phyloP scores from a whole-genome alignment of 1,140 invertebrate species.

The Drosophila punjabiensis region DNA sequence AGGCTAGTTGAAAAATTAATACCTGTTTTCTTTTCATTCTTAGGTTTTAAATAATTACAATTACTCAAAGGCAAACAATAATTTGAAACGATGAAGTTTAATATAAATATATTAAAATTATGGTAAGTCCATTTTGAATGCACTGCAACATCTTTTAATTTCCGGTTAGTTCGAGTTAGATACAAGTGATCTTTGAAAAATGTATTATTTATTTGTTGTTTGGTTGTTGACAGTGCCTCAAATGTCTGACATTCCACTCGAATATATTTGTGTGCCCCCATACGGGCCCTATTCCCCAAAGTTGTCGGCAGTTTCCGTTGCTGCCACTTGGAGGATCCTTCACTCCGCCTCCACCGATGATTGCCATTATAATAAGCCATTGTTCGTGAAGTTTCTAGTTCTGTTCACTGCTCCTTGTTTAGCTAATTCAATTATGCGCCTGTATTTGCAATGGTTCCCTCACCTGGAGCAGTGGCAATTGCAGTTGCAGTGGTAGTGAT shows the following conservation, averaged over 20 bases:
- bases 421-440: slow-evolving; percentile 76
- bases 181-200: neutral
- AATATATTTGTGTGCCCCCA: neutral
- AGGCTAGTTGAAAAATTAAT: too few species aligned
- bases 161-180: too few species aligned
- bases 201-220: slow-evolving; percentile 7
- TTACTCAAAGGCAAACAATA: too few species aligned
- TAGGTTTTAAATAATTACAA: too few species aligned
- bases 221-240: neutral
- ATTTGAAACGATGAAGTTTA: too few species aligned
- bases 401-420: slow-evolving; percentile 49
- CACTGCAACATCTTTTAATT: too few species aligned
- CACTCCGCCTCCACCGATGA: slow-evolving; percentile 17
- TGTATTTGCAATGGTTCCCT: slow-evolving; percentile 31
- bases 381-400: slow-evolving; percentile 62
- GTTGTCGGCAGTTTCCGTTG: slow-evolving; percentile 14
- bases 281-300: slow-evolving; percentile 11
- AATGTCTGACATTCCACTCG: neutral
- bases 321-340: slow-evolving; percentile 5
- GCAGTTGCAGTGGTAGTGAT: slow-evolving; percentile 45
- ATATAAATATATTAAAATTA: neutral
- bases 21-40: too few species aligned
- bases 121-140: neutral
- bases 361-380: slow-evolving; percentile 74
- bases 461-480: slow-evolving; percentile 35